These are phyloP conservation scores for Acleris laterana DNA, from an alignment of 2,888 invertebrate species.

Conservation along the genomic window DNA sequence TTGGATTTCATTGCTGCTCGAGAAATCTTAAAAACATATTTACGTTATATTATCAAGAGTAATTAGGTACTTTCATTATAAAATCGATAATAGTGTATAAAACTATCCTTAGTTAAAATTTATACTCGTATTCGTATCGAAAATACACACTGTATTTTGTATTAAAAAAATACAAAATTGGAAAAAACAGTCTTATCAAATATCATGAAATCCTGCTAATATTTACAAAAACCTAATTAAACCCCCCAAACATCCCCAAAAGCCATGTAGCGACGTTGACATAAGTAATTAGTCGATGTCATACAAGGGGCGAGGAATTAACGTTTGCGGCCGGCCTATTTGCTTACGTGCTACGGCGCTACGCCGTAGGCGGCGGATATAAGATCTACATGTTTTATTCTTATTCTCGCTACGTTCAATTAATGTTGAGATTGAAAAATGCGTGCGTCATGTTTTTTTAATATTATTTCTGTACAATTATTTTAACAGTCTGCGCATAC, in stretches of 20 bases:
- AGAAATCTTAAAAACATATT: too few relatives aligned
- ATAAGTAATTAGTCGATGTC: slow-evolving; percentile 76
- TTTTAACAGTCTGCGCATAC: slow-evolving; percentile 41
- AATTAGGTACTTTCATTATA: too few relatives aligned
- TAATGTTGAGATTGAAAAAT: background rate
- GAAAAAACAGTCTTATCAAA: too few relatives aligned
- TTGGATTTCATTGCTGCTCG: too few relatives aligned
- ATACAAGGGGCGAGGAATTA: slow-evolving; percentile 51
- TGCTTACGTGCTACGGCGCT: slow-evolving; percentile 74
- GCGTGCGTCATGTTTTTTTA: too few relatives aligned
- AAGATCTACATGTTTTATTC: background rate
- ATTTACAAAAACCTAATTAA: slow-evolving; percentile 26
- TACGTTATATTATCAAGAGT: too few relatives aligned
- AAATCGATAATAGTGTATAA: too few relatives aligned
- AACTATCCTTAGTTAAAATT: too few relatives aligned
- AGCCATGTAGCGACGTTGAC: slow-evolving; percentile 67
- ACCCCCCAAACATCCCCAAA: slow-evolving; percentile 57
- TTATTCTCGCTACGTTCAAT: background rate
- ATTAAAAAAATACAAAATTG: too few relatives aligned
- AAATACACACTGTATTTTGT: too few relatives aligned
- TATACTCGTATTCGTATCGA: too few relatives aligned
- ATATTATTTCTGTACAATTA: slow-evolving; percentile 50
- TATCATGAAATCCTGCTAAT: background rate
- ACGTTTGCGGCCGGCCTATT: slow-evolving; percentile 65
- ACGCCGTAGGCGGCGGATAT: slow-evolving; percentile 54